A percentile compares a stretch with the other conserved stretches of the same genome.
Evolutionary conservation across 92 coral and sea anemone genomes (phyloP).

Genomic region (Epizoanthus rinbou): DNA sequence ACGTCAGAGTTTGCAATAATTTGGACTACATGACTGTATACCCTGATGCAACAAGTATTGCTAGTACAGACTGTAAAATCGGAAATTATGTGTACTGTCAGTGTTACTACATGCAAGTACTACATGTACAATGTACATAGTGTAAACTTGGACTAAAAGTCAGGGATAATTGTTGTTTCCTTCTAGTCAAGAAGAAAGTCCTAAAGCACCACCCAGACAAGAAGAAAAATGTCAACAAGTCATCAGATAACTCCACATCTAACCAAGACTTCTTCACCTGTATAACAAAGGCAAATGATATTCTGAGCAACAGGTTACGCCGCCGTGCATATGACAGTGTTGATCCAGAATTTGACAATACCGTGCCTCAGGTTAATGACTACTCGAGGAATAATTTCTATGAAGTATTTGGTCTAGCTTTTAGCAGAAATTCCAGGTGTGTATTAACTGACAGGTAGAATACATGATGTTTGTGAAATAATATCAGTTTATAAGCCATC

Average conservation of each 20-base stretch:
- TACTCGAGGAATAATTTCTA: conserved; percentile 77
- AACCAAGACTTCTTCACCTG: conserved; percentile 88
- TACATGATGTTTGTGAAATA: too few relatives aligned
- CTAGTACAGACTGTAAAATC: too few relatives aligned
- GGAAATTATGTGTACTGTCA: too few relatives aligned
- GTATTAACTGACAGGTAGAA: not conserved
- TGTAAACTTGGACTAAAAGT: too few relatives aligned
- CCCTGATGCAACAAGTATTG: too few relatives aligned
- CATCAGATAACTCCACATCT: conserved; percentile 34
- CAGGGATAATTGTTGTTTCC: not conserved
- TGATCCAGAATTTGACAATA: conserved; percentile 85
- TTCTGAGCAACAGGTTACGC: conserved; percentile 69
- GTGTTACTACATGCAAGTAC: too few relatives aligned
- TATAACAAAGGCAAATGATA: conserved; percentile 92
- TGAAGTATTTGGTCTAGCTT: conserved; percentile 85
- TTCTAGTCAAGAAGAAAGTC: conserved; percentile 87
- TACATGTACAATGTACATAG: too few relatives aligned
- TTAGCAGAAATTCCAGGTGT: conserved; percentile 87
- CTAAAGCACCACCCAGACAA: conserved; percentile 96
- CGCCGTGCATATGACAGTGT: conserved; percentile 95
- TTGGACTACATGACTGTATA: too few relatives aligned
- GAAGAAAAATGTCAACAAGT: conserved; percentile 51
- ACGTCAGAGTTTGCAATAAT: too few relatives aligned
- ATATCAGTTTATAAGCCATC: too few relatives aligned
- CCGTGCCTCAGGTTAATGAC: conserved; percentile 77